Evolutionary conservation across 2,113 vertebrate species (phyloP), one percentile per base, ranked within the genome.

Genomic region (Axis porcinus): DNA sequence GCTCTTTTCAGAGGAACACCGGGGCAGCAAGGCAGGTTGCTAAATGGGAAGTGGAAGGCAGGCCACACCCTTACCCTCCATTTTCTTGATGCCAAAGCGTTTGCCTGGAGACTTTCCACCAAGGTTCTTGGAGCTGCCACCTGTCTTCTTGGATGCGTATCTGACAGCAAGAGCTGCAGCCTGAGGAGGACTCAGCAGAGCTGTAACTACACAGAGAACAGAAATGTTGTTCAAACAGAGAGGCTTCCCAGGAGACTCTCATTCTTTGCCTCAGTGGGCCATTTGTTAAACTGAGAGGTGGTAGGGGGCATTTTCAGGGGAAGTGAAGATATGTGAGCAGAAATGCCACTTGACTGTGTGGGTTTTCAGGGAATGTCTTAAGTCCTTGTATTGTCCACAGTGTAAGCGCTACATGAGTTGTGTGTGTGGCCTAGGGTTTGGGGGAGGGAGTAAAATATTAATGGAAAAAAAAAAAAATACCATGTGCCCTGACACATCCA

Each of bases 131-230:
- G 99, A 99, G 98, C 99, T 99, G 21, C 99, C 98, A 5, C 99
- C 99, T 0, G 98, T 54, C 97, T 99, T 99, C 98, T 99, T 99
- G 28, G 99, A 99, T 1, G 99, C 99, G 25, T 98, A 99, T 98
- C 99, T 99, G 91, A 99, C 64, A 0, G 98, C 97, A 67, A 98
- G 94, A 43, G 98, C 94, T 8, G 98, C 88, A 0, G 97, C 90
- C 5, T 98, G 98, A 30, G 54, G 70, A 13, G 99, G 5, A 5
- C 85, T 81, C 19, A 99, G 93, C 93, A 99, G 98, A 97, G 85
- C 36, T 87, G 93, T 36, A 52, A 87, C 52, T 90, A 33, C 36
- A 92, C 58, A 95, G 76, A 62, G 70, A 94, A 86, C 12, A 97
- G 55, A 96, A 54, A 40, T 19, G 8, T 12, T 91, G 21, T 43